Base-by-base conservation (phyloP, 2,113 vertebrate genomes). In the Archilochus colubris region DNA sequence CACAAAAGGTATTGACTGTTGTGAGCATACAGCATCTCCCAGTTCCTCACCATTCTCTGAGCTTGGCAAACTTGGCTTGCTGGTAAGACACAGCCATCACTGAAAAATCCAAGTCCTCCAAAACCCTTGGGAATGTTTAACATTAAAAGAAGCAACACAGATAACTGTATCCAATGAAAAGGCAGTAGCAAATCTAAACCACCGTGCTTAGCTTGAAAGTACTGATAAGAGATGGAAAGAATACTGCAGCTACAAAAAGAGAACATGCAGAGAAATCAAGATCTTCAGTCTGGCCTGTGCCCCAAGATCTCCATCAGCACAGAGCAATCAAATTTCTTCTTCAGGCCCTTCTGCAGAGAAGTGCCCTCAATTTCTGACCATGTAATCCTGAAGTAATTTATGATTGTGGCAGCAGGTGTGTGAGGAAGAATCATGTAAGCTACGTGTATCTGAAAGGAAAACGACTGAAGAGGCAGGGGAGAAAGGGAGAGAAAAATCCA, bases 101-200 rank as follows among this genome's bases (percentile, higher is more conserved):
- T 67, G 53, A 80, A 91, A 93, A 83, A 51, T 4, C 0, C 2
- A 68, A 38, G 30, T 38, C 33, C 46, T 94, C 28, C 31, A 55
- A 85, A 89, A 91, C 62, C 25, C 59, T 69, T 43, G 51, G 36
- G 27, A 87, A 77, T 24, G 27, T 43, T 73, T 31, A 69, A 31
- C 38, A 40, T 24, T 50, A 75, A 30, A 66, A 89, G 50, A 13
- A 89, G 24, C 27, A 82, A 44, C 27, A 84, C 5, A 62, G 77
- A 79, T 51, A 89, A 88, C 19, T 2, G 20, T 54, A 82, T 58
- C 83, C 58, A 79, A 24, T 67, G 55, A 51, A 3, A 2, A 89
- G 87, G 43, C 50, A 76, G 63, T 44, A 86, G 53, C 43, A 94
- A 94, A 89, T 86, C 72, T 74, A 95, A 95, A 19, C 11, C 24